Percentiles rank a stretch among this genome's conserved stretches.
phyloP scores from a whole-genome alignment of 2,888 invertebrate species.

The Leptarthrus brevirostris region DNA sequence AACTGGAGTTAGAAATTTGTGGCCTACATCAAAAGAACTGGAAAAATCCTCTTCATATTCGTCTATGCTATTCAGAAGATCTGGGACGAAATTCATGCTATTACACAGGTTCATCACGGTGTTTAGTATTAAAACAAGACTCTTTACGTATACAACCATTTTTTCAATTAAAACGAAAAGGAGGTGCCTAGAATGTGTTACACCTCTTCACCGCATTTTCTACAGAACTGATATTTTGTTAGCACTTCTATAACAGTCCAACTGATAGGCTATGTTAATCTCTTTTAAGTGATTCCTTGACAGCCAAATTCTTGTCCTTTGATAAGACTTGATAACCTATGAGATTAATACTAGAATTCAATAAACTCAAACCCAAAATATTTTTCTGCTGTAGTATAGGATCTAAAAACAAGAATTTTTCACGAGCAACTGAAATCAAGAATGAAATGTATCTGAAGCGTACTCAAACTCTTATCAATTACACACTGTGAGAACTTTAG shows the following conservation, averaged over 20 bases:
- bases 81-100: no score
- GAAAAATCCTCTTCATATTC: not conserved
- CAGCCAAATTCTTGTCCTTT: not conserved
- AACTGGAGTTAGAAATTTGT: constrained; percentile 31
- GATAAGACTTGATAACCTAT: not conserved
- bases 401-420: not conserved
- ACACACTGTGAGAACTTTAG: not conserved
- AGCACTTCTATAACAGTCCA: no score
- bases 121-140: not conserved
- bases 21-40: not conserved
- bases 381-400: not conserved
- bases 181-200: no score
- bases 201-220: no score
- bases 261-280: no score
- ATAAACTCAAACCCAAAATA: not conserved
- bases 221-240: no score
- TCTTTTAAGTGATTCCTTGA: no score
- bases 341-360: not conserved
- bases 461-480: not conserved
- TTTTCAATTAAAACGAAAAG: no score
- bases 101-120: no score
- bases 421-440: not conserved
- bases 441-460: not conserved
- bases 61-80: not conserved
- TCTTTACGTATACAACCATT: no score